Base-by-base conservation (phyloP, 2,113 vertebrate genomes). In the Galbula dea region DNA sequence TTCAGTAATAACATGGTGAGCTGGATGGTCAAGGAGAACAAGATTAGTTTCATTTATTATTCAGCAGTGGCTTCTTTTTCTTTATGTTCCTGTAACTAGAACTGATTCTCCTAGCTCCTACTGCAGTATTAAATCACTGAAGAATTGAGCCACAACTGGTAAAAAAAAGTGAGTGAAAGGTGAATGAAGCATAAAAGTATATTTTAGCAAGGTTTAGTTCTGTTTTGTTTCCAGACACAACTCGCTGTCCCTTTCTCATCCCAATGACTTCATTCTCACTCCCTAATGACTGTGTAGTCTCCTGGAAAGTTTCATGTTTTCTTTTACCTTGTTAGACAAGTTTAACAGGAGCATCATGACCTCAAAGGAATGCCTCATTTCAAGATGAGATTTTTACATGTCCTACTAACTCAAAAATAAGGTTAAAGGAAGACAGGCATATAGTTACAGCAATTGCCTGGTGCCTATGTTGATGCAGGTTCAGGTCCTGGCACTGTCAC, bases 291-390 rank as follows among this genome's bases (percentile, higher is more conserved):
- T 51, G 11, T 45, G 20, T 36, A 37, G 54, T 75, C 43, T 36
- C 48, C 86, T 88, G 86, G 68, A 91, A 94, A 78, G 32, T 62
- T 74, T 92, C 39, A 30, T 15, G 82, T 93, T 52, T 83, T 76
- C 36, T 88, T 94, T 93, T 81, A 82, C 87, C 61, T 94, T 34
- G 29, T 88, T 88, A 79, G 43, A 92, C 69, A 90, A 66, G 55
- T 86, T 88, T 93, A 86, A 80, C 37, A 37, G 80, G 92, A 96
- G 43, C 83, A 83, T 90, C 69, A 43, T 84, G 85, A 96, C 77
- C 73, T 81, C 45, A 75, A 80, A 88, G 11, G 27, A 93, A 81
- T 75, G 61, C 34, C 86, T 90, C 12, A 46, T 92, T 88, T 88
- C 88, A 81, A 88, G 86, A 83, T 83, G 49, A 67, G 71, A 61